Percentiles rank a stretch among this genome's conserved stretches.
Conservation (phyloP, 1,140 invertebrate species). For the Amyelois transitella region DNA sequence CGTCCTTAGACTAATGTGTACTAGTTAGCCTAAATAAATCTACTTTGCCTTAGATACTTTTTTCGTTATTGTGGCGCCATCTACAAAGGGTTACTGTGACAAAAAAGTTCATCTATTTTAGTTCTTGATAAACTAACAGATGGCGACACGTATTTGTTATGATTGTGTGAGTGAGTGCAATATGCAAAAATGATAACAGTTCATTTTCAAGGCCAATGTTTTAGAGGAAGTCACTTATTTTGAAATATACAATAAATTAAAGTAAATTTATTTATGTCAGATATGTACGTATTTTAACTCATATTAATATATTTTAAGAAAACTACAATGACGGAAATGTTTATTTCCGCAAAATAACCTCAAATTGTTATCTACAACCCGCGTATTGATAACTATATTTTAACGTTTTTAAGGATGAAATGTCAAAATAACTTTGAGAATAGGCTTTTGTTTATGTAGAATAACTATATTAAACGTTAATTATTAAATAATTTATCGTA, state of each 20-base stretch:
- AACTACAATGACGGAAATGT: not conserved
- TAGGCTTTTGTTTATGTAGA: not conserved
- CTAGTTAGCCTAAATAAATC: no score
- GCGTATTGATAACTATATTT: not conserved
- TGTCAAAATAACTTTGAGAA: not conserved
- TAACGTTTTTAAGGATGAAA: not conserved
- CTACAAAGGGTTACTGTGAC: slow-evolving; percentile 24
- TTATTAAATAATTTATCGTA: not conserved
- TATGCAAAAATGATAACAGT: slow-evolving; percentile 53
- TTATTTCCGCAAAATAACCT: slow-evolving; percentile 9
- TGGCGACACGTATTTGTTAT: slow-evolving; percentile 33
- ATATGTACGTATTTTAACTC: not conserved
- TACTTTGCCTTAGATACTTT: not conserved
- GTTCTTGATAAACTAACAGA: slow-evolving; percentile 25
- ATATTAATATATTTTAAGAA: not conserved
- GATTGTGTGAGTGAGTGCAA: slow-evolving; percentile 27
- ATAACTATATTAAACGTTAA: not conserved
- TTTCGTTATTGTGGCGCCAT: slow-evolving; percentile 29
- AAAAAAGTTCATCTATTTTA: slow-evolving; percentile 1
- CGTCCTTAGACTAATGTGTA: not conserved
- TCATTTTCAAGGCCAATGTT: slow-evolving; percentile 64
- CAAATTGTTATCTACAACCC: not conserved
- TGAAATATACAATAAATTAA: not conserved
- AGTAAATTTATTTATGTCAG: not conserved
- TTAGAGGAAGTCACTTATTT: not conserved